Base-by-base conservation (phyloP, 1,140 invertebrate genomes). In the Zaprionus ornatus region DNA sequence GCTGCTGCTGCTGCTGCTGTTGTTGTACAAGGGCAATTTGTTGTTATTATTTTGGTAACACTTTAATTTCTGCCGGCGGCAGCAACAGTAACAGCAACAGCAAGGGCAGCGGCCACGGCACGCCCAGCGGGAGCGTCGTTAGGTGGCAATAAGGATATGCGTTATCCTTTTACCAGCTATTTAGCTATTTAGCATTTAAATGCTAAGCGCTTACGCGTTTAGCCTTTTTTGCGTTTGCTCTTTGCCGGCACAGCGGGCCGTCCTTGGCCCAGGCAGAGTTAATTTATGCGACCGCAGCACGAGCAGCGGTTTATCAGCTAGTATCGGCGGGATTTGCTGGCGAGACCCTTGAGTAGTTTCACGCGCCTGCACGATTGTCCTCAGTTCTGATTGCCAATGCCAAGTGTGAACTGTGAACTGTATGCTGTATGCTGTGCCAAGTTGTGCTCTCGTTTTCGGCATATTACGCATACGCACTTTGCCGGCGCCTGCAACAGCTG, bases 1-100 rank as follows among this genome's bases (percentile, higher is more conserved):
- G 12, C 0, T 32, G 27, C 17, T 56, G 54, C 7, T 29, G 64
- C 35, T 73, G 52, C 27, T 56, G 57, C 50, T 76, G 63, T 35
- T 77, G 62, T 67, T 74, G 73, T 74, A 74, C 70, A 73, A 32
- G 40, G 77, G 74, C 84, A 87, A 87, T 87, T 87, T 87, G 84
- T 84, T 87, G 84, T 82, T 87, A 88, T 87, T 87, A 87, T 87
- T 88, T 90, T 88, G 80, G 80, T 87, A 87, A 87, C 84, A 87
- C 85, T 87, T 87, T 87, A 84, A 87, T 87, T 87, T 87, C 63
- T 81, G 74, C 64, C 57, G 54, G 67, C 64, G 54, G 54, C 27
- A n/a, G 48, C 12, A 7, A 12, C 13, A n/a, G n/a, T n/a, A n/a
- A n/a, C n/a, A n/a, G n/a, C n/a, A n/a, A n/a, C n/a, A n/a, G n/a